Conservation (phyloP, 2,113 vertebrate genomes). For the Tyto alba region DNA sequence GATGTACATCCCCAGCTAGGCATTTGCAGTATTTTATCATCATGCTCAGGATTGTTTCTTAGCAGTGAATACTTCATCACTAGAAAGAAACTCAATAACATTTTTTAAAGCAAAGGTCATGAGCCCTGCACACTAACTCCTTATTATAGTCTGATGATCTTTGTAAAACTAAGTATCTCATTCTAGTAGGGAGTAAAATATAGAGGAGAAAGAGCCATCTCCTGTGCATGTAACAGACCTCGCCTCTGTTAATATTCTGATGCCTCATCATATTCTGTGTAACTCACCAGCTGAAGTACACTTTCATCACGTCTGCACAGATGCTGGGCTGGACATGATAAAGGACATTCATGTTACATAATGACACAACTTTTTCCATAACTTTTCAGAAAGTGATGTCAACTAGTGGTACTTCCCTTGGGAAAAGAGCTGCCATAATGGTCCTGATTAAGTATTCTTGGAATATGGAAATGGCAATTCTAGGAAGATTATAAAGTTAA, state of each 20-base stretch:
- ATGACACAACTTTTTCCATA: background rate
- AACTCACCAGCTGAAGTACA: background rate
- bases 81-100: background rate
- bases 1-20: background rate
- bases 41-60: background rate
- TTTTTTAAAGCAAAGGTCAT: slow-evolving; percentile 1
- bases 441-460: background rate
- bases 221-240: background rate
- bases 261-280: background rate
- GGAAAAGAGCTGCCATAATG: background rate
- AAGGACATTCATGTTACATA: background rate
- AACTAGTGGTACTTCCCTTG: background rate
- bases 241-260: background rate
- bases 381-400: background rate
- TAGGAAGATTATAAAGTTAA: slow-evolving; percentile 1
- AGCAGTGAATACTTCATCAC: background rate
- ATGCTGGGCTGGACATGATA: background rate
- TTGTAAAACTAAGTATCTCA: background rate
- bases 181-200: background rate
- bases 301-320: background rate
- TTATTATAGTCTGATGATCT: background rate
- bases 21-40: slow-evolving; percentile 21
- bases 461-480: background rate
- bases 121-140: background rate
- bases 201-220: background rate